phyloP scores from a whole-genome alignment of 2,797 vertebrate species.

The Melanotaenia boesemani region DNA sequence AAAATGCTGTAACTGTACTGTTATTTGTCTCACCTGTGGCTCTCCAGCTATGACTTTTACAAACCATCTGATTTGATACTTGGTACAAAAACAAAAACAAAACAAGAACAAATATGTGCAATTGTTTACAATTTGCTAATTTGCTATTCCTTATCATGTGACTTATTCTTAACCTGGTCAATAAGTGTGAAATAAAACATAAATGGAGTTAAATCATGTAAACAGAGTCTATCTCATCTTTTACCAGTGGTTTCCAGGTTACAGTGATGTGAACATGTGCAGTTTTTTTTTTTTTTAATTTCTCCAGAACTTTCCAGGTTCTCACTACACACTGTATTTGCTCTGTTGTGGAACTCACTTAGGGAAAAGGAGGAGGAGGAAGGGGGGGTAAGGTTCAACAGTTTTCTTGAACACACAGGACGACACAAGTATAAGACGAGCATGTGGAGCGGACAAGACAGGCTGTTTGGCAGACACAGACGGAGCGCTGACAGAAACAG shows the following conservation, averaged over 20 bases:
- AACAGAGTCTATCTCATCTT: neutral
- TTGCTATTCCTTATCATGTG: neutral
- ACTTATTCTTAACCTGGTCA: conserved; percentile 35
- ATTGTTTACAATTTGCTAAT: neutral
- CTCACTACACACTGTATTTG: conserved; percentile 37
- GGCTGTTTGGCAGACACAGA: conserved; percentile 72
- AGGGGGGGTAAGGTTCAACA: conserved; percentile 77
- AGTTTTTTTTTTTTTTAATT: neutral
- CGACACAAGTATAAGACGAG: conserved; percentile 74
- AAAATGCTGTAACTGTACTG: conserved; percentile 27
- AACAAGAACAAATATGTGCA: no score
- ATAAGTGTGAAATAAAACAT: conserved; percentile 71
- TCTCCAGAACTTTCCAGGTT: neutral
- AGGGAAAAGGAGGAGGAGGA: conserved; percentile 55
- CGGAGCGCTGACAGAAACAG: conserved; percentile 79
- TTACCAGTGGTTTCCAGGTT: neutral
- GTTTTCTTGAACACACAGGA: conserved; percentile 85
- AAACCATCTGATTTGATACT: conserved; percentile 2
- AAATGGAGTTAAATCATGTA: conserved; percentile 48
- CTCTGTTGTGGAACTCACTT: conserved; percentile 89
- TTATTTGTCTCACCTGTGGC: conserved; percentile 24
- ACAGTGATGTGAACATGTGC: neutral
- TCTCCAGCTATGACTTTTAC: conserved; percentile 2
- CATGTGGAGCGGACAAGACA: conserved; percentile 64
- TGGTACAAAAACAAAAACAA: no score